Evolutionary conservation across 2,888 invertebrate genomes (phyloP).

Genomic region (Trypoxylon attenuatum): DNA sequence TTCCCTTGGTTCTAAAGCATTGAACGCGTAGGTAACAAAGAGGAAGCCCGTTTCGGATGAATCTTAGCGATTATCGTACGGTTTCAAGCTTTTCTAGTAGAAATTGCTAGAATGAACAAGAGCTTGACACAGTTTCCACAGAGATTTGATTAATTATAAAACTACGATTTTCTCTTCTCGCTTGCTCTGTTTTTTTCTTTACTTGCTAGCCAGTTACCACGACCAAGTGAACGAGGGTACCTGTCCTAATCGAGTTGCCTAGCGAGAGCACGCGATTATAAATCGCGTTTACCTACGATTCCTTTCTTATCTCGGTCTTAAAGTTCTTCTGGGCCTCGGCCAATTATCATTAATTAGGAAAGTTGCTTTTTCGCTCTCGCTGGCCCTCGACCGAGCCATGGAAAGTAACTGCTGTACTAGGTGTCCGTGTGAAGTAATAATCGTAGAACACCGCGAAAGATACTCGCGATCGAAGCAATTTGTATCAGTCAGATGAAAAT

Average conservation of each 20-base stretch:
- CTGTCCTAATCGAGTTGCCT: conserved; percentile 3
- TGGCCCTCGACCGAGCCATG: no score
- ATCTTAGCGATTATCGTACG: background rate
- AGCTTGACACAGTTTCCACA: background rate
- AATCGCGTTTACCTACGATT: conserved; percentile 58
- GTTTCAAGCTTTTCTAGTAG: no score
- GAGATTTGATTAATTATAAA: background rate
- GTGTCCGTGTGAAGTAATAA: conserved; percentile 46
- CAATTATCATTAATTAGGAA: conserved; percentile 74
- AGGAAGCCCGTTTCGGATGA: background rate
- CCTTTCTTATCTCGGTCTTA: conserved; percentile 68
- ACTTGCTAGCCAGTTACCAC: background rate
- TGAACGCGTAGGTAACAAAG: background rate
- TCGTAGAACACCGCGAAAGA: conserved; percentile 32
- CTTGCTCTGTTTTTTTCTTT: background rate
- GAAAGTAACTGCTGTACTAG: no score
- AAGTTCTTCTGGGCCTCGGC: conserved; percentile 58
- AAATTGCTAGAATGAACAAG: background rate
- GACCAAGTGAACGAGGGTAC: background rate
- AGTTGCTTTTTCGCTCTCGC: no score
- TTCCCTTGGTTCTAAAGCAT: no score
- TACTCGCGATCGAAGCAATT: conserved; percentile 32
- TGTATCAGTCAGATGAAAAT: conserved; percentile 14
- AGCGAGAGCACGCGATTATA: conserved; percentile 42
- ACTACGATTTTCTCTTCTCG: background rate